Evolutionary conservation across 1,140 invertebrate genomes (phyloP).

Genomic region (Drosophila biarmipes): DNA sequence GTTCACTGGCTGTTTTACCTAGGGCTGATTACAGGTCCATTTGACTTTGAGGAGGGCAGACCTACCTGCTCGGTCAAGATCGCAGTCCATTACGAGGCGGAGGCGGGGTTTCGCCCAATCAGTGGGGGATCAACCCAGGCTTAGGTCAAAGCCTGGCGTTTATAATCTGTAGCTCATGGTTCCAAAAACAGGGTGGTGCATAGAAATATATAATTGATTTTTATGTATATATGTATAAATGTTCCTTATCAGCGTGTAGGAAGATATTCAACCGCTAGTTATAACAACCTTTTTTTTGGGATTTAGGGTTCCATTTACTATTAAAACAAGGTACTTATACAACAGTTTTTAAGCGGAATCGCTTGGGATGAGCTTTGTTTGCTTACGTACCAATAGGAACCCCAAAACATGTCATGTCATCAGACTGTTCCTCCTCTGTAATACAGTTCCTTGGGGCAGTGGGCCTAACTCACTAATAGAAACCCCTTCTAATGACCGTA

Average conservation of each 20-base stretch:
- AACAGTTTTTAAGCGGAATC: too few species aligned
- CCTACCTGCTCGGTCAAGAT: constrained; percentile 21
- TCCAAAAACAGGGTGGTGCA: not conserved
- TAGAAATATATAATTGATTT: not conserved
- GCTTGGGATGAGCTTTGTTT: too few species aligned
- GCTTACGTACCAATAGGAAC: too few species aligned
- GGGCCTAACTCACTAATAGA: not conserved
- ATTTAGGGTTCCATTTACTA: too few species aligned
- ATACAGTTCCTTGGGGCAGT: too few species aligned
- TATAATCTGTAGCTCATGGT: not conserved
- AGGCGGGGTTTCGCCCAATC: not conserved
- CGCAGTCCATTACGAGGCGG: constrained; percentile 7
- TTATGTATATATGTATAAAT: not conserved
- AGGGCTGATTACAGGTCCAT: not conserved
- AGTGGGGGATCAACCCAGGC: constrained; percentile 2
- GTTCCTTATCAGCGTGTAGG: not conserved
- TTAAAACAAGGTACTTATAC: too few species aligned
- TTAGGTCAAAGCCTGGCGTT: constrained; percentile 3
- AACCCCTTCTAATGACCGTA: not conserved
- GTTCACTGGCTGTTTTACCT: not conserved
- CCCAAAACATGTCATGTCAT: too few species aligned
- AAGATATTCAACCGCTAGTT: too few species aligned
- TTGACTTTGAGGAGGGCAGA: constrained; percentile 28
- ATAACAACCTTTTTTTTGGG: too few species aligned
- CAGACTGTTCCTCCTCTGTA: too few species aligned